phyloP scores from a whole-genome alignment of 2,797 vertebrate species.

The Pteronotus mesoamericanus region DNA sequence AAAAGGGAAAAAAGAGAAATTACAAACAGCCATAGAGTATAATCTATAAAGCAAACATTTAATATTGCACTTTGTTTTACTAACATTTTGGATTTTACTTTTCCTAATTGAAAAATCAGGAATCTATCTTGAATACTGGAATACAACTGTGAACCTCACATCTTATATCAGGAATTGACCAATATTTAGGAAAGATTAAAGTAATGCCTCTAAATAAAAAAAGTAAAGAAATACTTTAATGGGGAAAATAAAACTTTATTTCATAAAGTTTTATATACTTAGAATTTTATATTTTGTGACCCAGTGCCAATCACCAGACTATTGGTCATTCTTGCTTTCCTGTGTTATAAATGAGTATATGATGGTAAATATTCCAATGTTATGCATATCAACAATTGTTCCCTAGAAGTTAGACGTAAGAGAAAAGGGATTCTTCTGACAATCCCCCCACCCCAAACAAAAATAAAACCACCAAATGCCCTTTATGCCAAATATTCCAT shows the following conservation, averaged over 20 bases:
- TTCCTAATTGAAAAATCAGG: conserved; percentile 85
- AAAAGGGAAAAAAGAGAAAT: conserved; percentile 80
- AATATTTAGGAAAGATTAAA: conserved; percentile 82
- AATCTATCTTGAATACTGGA: conserved; percentile 91
- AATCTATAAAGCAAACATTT: conserved; percentile 91
- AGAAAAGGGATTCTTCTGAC: conserved; percentile 70
- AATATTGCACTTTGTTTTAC: conserved; percentile 99
- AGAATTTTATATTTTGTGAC: conserved; percentile 67
- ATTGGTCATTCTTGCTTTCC: conserved; percentile 82
- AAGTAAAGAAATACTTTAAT: conserved; percentile 69
- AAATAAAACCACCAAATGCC: conserved; percentile 89
- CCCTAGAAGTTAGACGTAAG: conserved; percentile 82
- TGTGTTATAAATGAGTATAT: conserved; percentile 69
- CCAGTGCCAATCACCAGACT: conserved; percentile 76
- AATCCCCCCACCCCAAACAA: conserved; percentile 49
- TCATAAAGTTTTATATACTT: conserved; percentile 64
- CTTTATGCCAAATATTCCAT: conserved; percentile 84
- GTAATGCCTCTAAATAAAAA: conserved; percentile 80
- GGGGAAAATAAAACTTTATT: conserved; percentile 71
- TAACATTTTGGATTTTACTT: conserved; percentile 90
- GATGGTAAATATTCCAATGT: conserved; percentile 80
- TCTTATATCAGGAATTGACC: conserved; percentile 87
- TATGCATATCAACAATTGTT: conserved; percentile 89
- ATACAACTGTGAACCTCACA: conserved; percentile 82
- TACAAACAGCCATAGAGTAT: conserved; percentile 92